Base-by-base conservation (phyloP, 1,140 invertebrate species). In the Radopholus similis region DNA sequence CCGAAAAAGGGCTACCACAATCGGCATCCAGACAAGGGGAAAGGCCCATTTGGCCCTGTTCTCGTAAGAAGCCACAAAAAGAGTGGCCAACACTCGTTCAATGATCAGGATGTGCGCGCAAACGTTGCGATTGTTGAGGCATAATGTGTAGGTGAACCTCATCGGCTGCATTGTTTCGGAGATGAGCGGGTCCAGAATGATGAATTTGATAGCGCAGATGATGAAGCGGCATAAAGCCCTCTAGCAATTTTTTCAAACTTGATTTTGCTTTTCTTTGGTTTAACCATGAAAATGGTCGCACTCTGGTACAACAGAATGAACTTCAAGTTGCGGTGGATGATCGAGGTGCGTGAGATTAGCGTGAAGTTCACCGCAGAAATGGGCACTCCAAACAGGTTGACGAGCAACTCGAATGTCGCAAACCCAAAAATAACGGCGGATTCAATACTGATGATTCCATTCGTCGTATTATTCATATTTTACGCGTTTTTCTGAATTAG, bases 331-430 rank as follows among this genome's bases (percentile, higher is more conserved):
- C 2, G 21, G 30, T 62, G 58, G 32, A 62, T 23, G 15, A 62
- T 26, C 32, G 58, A 62, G 2, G 38, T 62, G 23, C 44, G 21
- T 21, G n/a, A 2, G 30, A 62, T 49, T 21, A 62, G 49, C 23
- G 44, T 13, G 30, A 62, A 62, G 18, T 62, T 62, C 32, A 62
- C 21, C 11, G 38, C n/a, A 21, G 58, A 62, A 35, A 62, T 42
- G 15, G 58, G 58, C 2, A 51, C 47, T 11, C 47, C 23, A 1
- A 51, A 6, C 18, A 51, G 23, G 23, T 51, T 51, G 47, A 51
- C 15, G 0, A 51, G 47, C 18, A 51, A 28, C 15, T 51, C 47
- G 30, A 51, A 21, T 21, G 18, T 28, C 9, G 47, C 47, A 6
- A 51, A 15, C 1, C 6, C 18, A 15, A 51, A 5, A 11, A 51